Base-by-base conservation (phyloP, 2,113 vertebrate species). In the Willisornis vidua region DNA sequence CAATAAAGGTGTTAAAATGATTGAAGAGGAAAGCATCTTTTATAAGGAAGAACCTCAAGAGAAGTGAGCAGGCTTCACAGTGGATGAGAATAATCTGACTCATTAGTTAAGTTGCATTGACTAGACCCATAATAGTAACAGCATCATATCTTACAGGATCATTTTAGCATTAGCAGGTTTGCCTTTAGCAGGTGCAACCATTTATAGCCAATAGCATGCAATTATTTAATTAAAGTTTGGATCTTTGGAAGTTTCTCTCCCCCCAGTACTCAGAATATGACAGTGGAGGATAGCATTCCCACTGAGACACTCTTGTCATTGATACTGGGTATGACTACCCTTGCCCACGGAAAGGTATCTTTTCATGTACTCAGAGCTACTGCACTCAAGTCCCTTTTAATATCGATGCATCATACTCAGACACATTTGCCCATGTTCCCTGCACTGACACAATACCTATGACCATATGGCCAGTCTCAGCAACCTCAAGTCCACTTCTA, bases 381-480 rank as follows among this genome's bases (percentile, higher is more conserved):
- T 25, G 28, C 8, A 66, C 3, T 63, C 29, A 86, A 46, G 25
- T 43, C 86, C 24, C 25, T 59, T 20, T 63, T 86, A 31, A 57
- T 22, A 57, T 31, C 48, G 18, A 35, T 6, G 1, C 1, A 3
- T 41, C 13, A 10, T 41, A 33, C 6, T n/a, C 55, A 90, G 54
- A 72, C 6, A 66, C 11, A 33, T 39, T 52, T 62, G 12, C 9
- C 41, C 22, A n/a, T 0, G 0, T 48, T 76, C 58, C 24, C 25
- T 45, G 22, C 12, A 51, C 5, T 66, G 16, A 26, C 28, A 20
- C 7, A 8, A 35, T 49, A 6, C 11, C 13, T 52, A 4, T 16
- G 41, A 39, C 12, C 10, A 22, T 14, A 6, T 16, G 43, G 12
- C 7, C 24, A 16, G 65, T 43, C n/a, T 61, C 49, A 51, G 23